phyloP scores from a whole-genome alignment of 1,140 invertebrate species.

The Pseudomyrmex gracilis region DNA sequence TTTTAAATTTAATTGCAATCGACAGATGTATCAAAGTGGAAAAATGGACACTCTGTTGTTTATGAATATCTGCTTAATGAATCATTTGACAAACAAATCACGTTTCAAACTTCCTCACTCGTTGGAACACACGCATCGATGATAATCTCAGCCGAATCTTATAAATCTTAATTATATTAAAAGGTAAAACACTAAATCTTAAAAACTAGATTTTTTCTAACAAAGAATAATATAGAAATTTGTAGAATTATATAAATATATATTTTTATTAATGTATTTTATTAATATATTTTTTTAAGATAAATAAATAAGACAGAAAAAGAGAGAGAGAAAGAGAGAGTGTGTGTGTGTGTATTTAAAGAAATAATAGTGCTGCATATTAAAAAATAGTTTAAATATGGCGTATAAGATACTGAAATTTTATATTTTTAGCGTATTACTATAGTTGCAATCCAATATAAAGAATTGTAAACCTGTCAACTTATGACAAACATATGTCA shows the following conservation, averaged over 20 bases:
- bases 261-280: not conserved
- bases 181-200: not conserved
- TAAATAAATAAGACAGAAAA: too few relatives aligned
- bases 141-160: not conserved
- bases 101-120: slow-evolving; percentile 23
- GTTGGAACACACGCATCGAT: slow-evolving; percentile 35
- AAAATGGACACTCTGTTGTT: not conserved
- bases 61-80: slow-evolving; percentile 17
- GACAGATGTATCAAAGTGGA: slow-evolving; percentile 22
- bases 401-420: too few relatives aligned
- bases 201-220: not conserved
- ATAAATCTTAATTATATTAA: slow-evolving; percentile 6
- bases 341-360: too few relatives aligned
- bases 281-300: too few relatives aligned
- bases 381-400: too few relatives aligned
- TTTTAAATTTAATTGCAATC: slow-evolving; percentile 1
- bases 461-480: too few relatives aligned
- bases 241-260: not conserved
- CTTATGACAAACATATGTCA: too few relatives aligned
- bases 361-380: too few relatives aligned
- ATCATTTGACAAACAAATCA: slow-evolving; percentile 24
- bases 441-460: too few relatives aligned
- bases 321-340: too few relatives aligned
- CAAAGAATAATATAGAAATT: not conserved
- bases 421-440: too few relatives aligned